phyloP scores from a whole-genome alignment of 2,113 vertebrate genomes.

The Monarcha castaneiventris region DNA sequence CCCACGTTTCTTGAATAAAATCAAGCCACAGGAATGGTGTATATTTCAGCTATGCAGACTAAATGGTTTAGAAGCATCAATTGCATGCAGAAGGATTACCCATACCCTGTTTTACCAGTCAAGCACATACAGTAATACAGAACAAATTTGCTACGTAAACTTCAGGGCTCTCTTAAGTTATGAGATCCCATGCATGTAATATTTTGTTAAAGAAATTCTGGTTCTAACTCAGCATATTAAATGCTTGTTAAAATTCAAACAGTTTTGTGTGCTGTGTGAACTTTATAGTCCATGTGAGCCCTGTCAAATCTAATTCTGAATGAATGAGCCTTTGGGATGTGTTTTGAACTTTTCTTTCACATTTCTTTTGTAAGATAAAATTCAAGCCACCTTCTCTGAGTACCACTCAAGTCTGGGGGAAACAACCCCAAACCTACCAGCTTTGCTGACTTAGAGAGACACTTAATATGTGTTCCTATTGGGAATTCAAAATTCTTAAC shows the following conservation, averaged over 20 bases:
- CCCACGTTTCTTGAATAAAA: not conserved
- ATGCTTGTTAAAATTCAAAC: not conserved
- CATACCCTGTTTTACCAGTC: not conserved
- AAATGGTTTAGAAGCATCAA: not conserved
- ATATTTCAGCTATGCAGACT: not conserved
- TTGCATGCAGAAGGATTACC: not conserved
- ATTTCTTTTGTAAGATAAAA: not conserved
- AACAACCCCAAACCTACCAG: not conserved
- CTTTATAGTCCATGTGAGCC: not conserved
- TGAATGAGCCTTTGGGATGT: not conserved
- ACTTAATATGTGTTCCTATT: not conserved
- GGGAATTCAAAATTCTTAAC: not conserved
- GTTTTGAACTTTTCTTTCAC: not conserved
- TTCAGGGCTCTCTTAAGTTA: not conserved
- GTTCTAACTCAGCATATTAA: not conserved
- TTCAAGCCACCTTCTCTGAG: not conserved
- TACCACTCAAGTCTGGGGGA: not conserved
- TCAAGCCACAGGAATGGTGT: not conserved
- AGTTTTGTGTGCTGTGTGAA: not conserved
- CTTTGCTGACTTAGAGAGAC: not conserved
- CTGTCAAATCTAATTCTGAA: not conserved
- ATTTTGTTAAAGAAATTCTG: not conserved
- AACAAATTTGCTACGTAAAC: not conserved
- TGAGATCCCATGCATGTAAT: not conserved
- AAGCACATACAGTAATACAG: not conserved